Conservation (phyloP, 2,888 invertebrate genomes). For the Phrixothrix hirtus region DNA sequence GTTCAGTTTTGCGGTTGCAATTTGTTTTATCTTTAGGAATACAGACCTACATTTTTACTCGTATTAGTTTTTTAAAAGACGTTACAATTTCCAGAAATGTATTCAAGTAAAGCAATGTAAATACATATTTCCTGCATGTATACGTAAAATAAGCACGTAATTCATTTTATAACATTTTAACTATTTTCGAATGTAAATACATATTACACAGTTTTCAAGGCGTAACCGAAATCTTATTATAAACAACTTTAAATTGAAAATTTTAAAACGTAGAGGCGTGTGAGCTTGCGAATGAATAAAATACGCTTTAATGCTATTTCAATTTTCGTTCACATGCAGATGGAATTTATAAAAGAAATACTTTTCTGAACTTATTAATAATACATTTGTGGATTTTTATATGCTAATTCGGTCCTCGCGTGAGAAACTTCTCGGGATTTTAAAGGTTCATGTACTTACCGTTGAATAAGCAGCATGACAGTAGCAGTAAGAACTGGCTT, state of each 20-base stretch:
- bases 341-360: constrained; percentile 22
- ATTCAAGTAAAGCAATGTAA: no score
- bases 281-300: constrained; percentile 18
- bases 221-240: constrained; percentile 14
- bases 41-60: constrained; percentile 25
- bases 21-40: constrained; percentile 26
- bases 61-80: constrained; percentile 22
- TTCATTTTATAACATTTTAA: neutral
- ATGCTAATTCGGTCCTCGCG: constrained; percentile 24
- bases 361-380: constrained; percentile 24
- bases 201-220: constrained; percentile 6
- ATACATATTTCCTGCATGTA: no score
- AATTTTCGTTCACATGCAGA: constrained; percentile 21
- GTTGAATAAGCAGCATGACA: constrained; percentile 20
- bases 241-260: constrained; percentile 17
- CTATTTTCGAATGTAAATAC: constrained; percentile 20
- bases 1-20: constrained; percentile 25
- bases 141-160: constrained; percentile 1
- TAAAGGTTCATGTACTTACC: constrained; percentile 27
- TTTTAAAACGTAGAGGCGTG: constrained; percentile 18
- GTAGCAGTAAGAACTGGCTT: constrained; percentile 20
- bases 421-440: constrained; percentile 2
- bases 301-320: constrained; percentile 18
- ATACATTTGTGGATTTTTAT: constrained; percentile 26
- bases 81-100: constrained; percentile 1